Percentiles rank a stretch among this genome's conserved stretches.
Conservation (phyloP, 2,888 invertebrate genomes). For the Spisula solida region DNA sequence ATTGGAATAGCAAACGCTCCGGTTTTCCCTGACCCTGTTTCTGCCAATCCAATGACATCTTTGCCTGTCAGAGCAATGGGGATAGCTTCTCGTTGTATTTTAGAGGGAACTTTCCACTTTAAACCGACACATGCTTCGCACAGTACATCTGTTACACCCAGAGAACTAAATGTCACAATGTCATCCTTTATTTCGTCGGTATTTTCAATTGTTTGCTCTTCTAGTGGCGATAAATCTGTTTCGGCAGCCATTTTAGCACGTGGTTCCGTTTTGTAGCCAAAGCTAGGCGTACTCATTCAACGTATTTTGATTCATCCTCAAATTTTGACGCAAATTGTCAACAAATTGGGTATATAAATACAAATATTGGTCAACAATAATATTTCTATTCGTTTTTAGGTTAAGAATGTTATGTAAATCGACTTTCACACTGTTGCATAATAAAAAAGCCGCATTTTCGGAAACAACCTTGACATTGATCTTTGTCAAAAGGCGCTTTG, state of each 20-base stretch:
- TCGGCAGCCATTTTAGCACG: constrained; percentile 64
- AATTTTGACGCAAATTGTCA: no score
- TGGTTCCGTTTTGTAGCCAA: neutral
- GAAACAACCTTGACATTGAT: neutral
- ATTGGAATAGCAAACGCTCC: constrained; percentile 99
- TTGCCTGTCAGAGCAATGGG: constrained; percentile 95
- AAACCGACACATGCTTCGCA: constrained; percentile 96
- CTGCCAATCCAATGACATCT: constrained; percentile 93
- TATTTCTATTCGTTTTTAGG: no score
- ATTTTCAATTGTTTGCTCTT: neutral
- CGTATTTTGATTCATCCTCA: no score
- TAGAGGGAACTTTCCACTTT: constrained; percentile 98
- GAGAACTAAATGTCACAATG: constrained; percentile 61
- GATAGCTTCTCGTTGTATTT: constrained; percentile 97
- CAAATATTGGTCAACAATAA: no score
- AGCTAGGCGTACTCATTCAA: no score
- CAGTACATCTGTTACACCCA: constrained; percentile 95
- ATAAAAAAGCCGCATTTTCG: no score
- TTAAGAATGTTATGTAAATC: no score
- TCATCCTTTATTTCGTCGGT: constrained; percentile 36
- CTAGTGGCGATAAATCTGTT: neutral
- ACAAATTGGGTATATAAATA: no score
- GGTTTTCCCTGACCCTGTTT: constrained; percentile 98
- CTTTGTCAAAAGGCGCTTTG: neutral
- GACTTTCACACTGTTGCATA: no score